These are phyloP conservation scores for Tethea ocularis DNA, from an alignment of 2,888 invertebrate genomes.

Conservation along the genomic window DNA sequence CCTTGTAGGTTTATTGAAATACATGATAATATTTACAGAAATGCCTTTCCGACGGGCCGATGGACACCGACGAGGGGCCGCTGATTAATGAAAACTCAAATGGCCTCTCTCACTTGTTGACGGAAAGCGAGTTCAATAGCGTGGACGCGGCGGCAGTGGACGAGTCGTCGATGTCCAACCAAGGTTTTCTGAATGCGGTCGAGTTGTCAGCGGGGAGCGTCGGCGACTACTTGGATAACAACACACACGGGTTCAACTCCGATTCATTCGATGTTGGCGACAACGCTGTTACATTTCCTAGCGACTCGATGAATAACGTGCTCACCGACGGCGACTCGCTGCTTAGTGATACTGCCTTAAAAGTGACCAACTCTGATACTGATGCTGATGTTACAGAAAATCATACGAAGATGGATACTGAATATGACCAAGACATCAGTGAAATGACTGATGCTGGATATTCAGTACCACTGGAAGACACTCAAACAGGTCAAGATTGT, in stretches of 20 bases:
- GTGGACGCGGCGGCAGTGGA: slow-evolving; percentile 72
- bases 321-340: slow-evolving; percentile 72
- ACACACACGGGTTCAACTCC: slow-evolving; percentile 64
- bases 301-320: slow-evolving; percentile 67
- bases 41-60: slow-evolving; percentile 65
- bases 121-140: slow-evolving; percentile 75
- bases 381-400: slow-evolving; percentile 62
- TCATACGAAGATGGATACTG: slow-evolving; percentile 45
- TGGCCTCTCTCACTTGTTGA: slow-evolving; percentile 73
- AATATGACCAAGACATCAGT: slow-evolving; percentile 37
- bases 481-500: slow-evolving; percentile 37
- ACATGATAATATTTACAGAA: slow-evolving; percentile 54
- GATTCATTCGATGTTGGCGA: slow-evolving; percentile 76
- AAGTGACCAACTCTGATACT: slow-evolving; percentile 58
- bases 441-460: slow-evolving; percentile 37
- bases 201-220: slow-evolving; percentile 77
- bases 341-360: slow-evolving; percentile 55
- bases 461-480: slow-evolving; percentile 27
- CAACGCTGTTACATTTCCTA: slow-evolving; percentile 73
- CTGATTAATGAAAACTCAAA: slow-evolving; percentile 77
- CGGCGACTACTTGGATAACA: slow-evolving; percentile 74
- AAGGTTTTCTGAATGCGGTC: slow-evolving; percentile 75
- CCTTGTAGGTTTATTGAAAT: slow-evolving; percentile 8
- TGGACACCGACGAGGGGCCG: slow-evolving; percentile 78
- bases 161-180: slow-evolving; percentile 76